Evolutionary conservation across 2,797 vertebrate genomes (phyloP), one percentile per base, ranked within the genome.

Genomic region (Gymnodraco acuticeps): DNA sequence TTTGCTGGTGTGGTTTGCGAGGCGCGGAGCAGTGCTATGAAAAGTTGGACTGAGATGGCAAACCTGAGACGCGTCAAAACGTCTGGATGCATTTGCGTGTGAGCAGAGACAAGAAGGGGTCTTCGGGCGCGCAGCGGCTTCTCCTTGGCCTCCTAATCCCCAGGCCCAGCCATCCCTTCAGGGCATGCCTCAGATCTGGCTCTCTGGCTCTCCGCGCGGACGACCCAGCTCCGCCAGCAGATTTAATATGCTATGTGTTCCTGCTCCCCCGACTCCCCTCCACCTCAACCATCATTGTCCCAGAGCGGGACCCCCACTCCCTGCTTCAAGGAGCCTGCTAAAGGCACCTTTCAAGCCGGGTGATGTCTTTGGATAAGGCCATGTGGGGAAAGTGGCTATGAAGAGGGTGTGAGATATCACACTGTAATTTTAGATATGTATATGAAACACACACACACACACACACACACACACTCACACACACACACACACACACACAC

Each of bases 161-260:
- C 97, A 96, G 96, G 97, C 97, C 97, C 96, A 96, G 96, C 96
- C 96, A 97, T 93, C 97, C 97, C 97, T 99, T 97, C 96, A 98
- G 98, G 98, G 97, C 97, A 99, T 97, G 95, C 96, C 96, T 99
- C 97, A 98, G 97, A 99, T 99, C 97, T 98, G 92, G 90, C 92
- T 93, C 90, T 81, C 90, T 89, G 89, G 88, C 89, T 91, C 91
- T 92, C 87, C 78, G 77, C 48, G 86, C 85, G 88, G 89, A 93
- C 88, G 82, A 84, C 83, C 88, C 81, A 80, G 94, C 95, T 96
- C 96, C 95, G 96, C 96, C 95, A 95, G 95, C 95, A 95, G 96
- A 97, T 98, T 99, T 98, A 98, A 97, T 97, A 98, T 98, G 97
- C 96, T 97, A 96, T 97, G 96, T 98, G 96, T 97, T 98, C 96